Evolutionary conservation across 2,888 invertebrate species (phyloP).

Genomic region (Sphaerophoria rueppellii): DNA sequence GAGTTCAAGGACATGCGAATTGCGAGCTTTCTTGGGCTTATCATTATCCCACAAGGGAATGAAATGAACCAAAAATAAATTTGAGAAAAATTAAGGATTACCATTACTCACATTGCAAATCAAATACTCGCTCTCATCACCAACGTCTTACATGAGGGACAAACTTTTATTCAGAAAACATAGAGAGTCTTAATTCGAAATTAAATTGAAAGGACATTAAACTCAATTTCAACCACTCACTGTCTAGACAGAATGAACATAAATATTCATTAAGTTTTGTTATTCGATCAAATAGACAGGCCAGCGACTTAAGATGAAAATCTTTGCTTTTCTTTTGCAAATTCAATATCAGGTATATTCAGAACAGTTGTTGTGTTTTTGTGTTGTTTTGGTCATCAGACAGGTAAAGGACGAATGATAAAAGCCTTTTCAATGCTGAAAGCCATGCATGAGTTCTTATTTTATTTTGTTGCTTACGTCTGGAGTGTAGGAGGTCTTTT

Average conservation of each 20-base stretch:
- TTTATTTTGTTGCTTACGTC: too few relatives aligned
- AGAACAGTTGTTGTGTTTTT: background rate
- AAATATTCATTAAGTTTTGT: conserved; percentile 5
- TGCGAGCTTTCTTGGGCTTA: background rate
- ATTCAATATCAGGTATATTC: background rate
- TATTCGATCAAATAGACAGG: conserved; percentile 2
- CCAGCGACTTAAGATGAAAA: background rate
- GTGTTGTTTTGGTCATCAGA: background rate
- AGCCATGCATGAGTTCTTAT: too few relatives aligned
- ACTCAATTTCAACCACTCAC: conserved; percentile 16
- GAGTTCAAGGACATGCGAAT: conserved; percentile 70
- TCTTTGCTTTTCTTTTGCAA: background rate
- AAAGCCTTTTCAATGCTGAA: background rate
- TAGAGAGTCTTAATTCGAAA: background rate
- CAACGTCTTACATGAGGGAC: background rate
- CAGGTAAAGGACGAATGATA: background rate
- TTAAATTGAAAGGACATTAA: conserved; percentile 26
- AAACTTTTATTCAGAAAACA: background rate
- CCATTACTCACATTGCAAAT: conserved; percentile 20
- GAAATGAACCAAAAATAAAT: conserved; percentile 46
- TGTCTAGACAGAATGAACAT: conserved; percentile 32
- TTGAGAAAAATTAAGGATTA: conserved; percentile 1
- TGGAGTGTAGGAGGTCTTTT: too few relatives aligned
- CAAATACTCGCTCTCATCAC: background rate
- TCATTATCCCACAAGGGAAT: background rate